Base-by-base conservation (phyloP, 2,888 invertebrate genomes). In the Salticus scenicus region DNA sequence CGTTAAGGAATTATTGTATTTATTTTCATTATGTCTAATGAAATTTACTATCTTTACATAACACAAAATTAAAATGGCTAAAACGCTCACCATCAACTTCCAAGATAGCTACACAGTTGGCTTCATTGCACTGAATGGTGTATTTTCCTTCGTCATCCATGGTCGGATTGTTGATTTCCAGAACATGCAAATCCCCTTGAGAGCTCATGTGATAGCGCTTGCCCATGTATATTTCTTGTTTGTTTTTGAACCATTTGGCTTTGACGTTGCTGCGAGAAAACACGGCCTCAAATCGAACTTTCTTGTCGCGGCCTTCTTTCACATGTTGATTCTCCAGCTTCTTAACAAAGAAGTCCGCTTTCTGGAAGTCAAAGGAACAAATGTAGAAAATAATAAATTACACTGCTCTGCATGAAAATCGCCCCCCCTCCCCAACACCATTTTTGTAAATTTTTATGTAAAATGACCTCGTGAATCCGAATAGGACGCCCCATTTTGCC, bases 71-170 rank as follows among this genome's bases (percentile, higher is more conserved):
- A n/a, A n/a, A n/a, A n/a, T n/a, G n/a, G n/a, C n/a, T n/a, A n/a
- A n/a, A n/a, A n/a, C n/a, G 27, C 80, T 80, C 42, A 87, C 87
- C 87, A 90, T 98, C 98, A 27, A 99, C 98, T 92, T 96, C 97
- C 78, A 99, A 94, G 92, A 97, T 96, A 66, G 95, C 98, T 27
- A 96, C 95, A 89, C 96, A 96, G 73, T 94, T 94, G 70, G 96
- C 94, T 76, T 98, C 97, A 89, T 96, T 95, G 89, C 98, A 97
- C 92, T 99, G 98, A 90, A 98, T 95, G 0, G 96, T 96, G 91
- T 98, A 98, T 93, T 98, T 98, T 89, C 98, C 99, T 89, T 96
- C 96, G 91, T 99, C 99, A 90, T 99, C 99, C 64, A 97, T 96
- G 92, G 96, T 97, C 0, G 99, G 98, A 90, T 94, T 94, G 91